Base-by-base conservation (phyloP, 2,113 vertebrate species). In the Cynopterus brachyotis region DNA sequence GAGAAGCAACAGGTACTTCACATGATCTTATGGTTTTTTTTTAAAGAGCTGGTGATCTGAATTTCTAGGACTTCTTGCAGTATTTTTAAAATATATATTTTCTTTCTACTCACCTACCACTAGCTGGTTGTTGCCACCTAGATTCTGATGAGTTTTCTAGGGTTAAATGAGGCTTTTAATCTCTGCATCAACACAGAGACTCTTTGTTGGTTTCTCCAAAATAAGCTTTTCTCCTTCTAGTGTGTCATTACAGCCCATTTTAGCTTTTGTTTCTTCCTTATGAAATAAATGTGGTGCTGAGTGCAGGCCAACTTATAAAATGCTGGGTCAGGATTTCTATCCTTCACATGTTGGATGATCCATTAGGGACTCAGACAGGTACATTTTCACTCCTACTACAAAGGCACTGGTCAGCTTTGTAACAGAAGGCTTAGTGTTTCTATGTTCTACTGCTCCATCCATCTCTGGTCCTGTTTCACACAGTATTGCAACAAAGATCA, bases 281-380 rank as follows among this genome's bases (percentile, higher is more conserved):
- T 95, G 83, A 37, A 89, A 73, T 62, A 76, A 78, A 37, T 84
- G 47, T 72, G 97, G 89, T 89, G 57, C 88, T 99, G 98, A n/a
- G 99, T 98, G 67, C 99, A 97, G 35, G 99, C 97, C 99, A 98
- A 42, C 98, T 99, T 76, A 99, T 98, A 53, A 99, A 99, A 91
- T 99, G 99, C 60, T 98, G 98, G 90, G 99, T 99, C 98, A 97
- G 1, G 99, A 99, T 97, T 99, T 99, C 96, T 99, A 97, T 84
- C 99, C 99, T 98, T 99, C 98, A 40, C 99, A 99, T 66, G 98
- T 98, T 0, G 99, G 99, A 3, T 99, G 99, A 70, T 99, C 98
- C 97, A 99, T 98, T 76, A 99, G 90, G 0, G 99, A 99, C 9
- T 98, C 98, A 97, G 99, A 99, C 22, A 98, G 99, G 7, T 97